Conservation (phyloP, 2,113 vertebrate genomes). For the Brachyistius frenatus region DNA sequence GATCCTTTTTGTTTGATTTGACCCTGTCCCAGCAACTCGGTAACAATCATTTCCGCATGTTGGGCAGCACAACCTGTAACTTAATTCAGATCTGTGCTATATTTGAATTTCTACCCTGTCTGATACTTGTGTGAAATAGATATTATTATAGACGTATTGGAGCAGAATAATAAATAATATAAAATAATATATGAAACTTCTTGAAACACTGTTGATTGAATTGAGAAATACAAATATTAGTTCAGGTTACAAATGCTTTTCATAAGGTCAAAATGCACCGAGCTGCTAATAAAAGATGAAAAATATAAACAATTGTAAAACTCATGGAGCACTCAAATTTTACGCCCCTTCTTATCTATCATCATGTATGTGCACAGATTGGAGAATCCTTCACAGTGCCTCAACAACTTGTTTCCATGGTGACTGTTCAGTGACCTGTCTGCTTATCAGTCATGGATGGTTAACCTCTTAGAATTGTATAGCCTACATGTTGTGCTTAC, state of each 20-base stretch:
- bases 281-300: background rate
- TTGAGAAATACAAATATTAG: constrained; percentile 3
- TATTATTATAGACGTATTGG: background rate
- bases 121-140: background rate
- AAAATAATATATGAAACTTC: background rate
- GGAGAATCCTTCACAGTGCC: background rate
- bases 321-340: background rate
- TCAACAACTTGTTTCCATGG: constrained; percentile 56
- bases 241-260: background rate
- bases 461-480: constrained; percentile 38
- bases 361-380: background rate
- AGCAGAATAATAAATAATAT: background rate
- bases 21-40: background rate
- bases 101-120: background rate
- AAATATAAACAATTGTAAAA: background rate
- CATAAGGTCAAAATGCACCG: background rate
- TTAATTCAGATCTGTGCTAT: background rate
- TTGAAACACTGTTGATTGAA: background rate
- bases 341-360: background rate
- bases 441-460: constrained; percentile 18
- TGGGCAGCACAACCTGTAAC: background rate
- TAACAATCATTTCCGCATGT: background rate
- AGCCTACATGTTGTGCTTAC: constrained; percentile 13
- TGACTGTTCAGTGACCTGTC: constrained; percentile 41
- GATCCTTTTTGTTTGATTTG: background rate